These are phyloP conservation scores for Pempheris klunzingeri DNA, from an alignment of 2,797 vertebrate genomes.

Conservation along the genomic window DNA sequence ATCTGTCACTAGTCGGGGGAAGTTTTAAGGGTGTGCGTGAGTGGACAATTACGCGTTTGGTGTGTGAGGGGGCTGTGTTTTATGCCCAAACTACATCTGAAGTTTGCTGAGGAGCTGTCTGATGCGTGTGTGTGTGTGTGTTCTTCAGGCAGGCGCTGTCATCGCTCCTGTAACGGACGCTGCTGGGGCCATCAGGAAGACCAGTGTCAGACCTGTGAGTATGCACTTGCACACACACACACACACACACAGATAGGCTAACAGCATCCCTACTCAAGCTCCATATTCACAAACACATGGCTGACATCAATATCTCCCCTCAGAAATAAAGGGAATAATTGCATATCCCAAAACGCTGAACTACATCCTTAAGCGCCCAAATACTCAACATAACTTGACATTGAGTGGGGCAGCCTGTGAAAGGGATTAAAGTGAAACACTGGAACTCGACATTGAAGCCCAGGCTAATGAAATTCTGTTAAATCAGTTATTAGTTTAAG, in stretches of 20 bases:
- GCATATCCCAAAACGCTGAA: neutral
- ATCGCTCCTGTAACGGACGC: conserved; percentile 94
- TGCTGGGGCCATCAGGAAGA: conserved; percentile 96
- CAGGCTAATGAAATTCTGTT: conserved; percentile 19
- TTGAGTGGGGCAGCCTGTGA: neutral
- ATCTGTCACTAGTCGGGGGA: conserved; percentile 38
- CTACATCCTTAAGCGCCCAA: neutral
- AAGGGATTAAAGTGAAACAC: neutral
- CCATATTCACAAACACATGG: neutral
- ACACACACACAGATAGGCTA: neutral
- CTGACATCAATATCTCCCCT: neutral
- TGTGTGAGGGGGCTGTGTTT: conserved; percentile 4
- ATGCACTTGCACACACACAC: conserved; percentile 11
- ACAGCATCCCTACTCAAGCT: neutral
- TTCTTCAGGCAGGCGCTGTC: conserved; percentile 91
- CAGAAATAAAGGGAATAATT: neutral
- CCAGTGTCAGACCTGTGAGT: conserved; percentile 97
- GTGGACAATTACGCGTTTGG: conserved; percentile 15
- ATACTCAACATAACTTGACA: neutral
- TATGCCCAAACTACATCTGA: conserved; percentile 21
- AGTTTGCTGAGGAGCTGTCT: conserved; percentile 41
- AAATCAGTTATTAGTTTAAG: neutral
- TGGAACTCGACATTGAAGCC: neutral
- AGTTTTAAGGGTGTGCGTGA: conserved; percentile 31
- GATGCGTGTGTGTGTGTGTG: conserved; percentile 34